Evolutionary conservation across 2,797 vertebrate species (phyloP).

Genomic region (Antrozous pallidus): DNA sequence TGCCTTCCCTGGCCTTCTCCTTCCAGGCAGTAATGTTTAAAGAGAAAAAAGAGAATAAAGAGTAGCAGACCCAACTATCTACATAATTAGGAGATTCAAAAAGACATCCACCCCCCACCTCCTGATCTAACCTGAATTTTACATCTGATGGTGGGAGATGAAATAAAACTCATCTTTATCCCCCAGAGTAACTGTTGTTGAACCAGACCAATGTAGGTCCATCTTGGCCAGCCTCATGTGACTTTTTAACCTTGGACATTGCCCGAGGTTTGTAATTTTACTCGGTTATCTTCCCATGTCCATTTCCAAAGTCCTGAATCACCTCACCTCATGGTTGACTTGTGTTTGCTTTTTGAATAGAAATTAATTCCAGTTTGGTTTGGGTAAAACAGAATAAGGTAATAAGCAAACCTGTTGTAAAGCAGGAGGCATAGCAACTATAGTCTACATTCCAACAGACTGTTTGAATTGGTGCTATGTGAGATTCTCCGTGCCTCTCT

Average conservation of each 20-base stretch:
- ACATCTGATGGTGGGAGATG: not conserved
- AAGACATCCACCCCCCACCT: not conserved
- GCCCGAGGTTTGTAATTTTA: not conserved
- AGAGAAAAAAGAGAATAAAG: not conserved
- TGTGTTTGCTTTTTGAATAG: not conserved
- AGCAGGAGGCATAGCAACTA: not conserved
- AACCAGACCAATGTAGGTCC: not conserved
- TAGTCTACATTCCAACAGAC: not conserved
- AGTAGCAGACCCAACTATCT: not conserved
- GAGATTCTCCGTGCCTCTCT: not conserved
- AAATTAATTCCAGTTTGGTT: not conserved
- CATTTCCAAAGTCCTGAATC: not conserved
- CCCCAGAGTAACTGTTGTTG: not conserved
- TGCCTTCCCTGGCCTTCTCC: not conserved
- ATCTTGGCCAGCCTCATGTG: not conserved
- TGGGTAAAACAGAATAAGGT: not conserved
- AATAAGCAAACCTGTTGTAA: conserved; percentile 1
- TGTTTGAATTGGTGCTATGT: not conserved
- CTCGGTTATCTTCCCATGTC: not conserved
- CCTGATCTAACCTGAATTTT: not conserved
- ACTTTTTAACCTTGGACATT: not conserved
- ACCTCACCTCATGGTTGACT: not conserved
- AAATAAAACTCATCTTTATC: conserved; percentile 23
- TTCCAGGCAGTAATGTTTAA: not conserved
- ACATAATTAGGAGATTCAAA: not conserved